These are phyloP conservation scores for Sebastes matsubarae DNA, from an alignment of 2,797 vertebrate species.

Conservation along the genomic window DNA sequence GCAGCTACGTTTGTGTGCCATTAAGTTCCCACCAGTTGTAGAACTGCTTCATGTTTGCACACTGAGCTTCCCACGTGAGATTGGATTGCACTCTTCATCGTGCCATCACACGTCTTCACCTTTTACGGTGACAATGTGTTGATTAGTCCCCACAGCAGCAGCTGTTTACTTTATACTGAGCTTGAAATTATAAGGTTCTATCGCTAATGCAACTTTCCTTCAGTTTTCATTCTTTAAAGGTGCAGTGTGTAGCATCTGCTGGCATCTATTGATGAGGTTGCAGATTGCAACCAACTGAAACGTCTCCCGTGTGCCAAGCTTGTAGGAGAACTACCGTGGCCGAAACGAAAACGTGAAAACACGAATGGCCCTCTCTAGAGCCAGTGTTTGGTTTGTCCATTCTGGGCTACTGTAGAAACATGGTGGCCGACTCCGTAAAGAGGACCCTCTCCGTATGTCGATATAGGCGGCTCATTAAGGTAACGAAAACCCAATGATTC, in stretches of 20 bases:
- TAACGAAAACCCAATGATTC: no score
- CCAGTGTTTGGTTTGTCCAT: no score
- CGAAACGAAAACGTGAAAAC: fast-evolving
- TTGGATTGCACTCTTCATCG: neutral
- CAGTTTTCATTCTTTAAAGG: neutral
- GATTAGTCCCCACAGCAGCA: neutral
- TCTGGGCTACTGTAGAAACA: fast-evolving
- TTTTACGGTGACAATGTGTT: slow-evolving; percentile 7
- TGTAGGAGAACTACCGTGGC: no score
- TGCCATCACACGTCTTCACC: neutral
- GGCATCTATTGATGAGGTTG: no score
- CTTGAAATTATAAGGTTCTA: neutral
- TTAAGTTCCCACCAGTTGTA: neutral
- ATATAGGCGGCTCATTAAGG: no score
- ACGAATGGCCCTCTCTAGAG: no score
- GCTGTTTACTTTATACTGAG: neutral
- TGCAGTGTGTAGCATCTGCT: no score
- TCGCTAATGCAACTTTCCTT: neutral
- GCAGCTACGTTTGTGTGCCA: neutral
- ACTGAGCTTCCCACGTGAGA: neutral
- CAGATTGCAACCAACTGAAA: fast-evolving
- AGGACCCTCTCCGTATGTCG: no score
- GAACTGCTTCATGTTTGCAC: slow-evolving; percentile 8
- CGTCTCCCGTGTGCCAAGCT: no score
- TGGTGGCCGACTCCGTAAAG: no score